Evolutionary conservation across 2,888 invertebrate genomes (phyloP).

Genomic region (Crepidodera aurea): DNA sequence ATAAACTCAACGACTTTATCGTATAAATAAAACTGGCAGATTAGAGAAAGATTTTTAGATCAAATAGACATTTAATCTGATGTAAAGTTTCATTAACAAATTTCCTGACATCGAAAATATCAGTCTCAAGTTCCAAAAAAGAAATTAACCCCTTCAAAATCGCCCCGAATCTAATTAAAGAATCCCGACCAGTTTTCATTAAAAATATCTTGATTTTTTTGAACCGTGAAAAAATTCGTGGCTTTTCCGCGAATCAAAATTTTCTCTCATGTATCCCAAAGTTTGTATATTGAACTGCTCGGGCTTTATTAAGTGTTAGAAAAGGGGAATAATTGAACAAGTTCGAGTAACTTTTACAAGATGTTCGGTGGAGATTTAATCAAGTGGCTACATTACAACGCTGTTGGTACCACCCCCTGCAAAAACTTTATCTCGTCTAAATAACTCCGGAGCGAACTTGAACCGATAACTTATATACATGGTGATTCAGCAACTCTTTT

Average conservation of each 20-base stretch:
- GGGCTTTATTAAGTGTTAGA: slow-evolving; percentile 41
- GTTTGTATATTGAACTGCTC: slow-evolving; percentile 36
- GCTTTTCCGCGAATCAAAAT: slow-evolving; percentile 15
- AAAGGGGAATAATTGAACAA: slow-evolving; percentile 43
- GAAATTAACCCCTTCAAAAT: background rate
- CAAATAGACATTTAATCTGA: too few relatives aligned
- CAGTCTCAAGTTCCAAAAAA: too few relatives aligned
- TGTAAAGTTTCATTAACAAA: too few relatives aligned
- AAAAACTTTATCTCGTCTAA: slow-evolving; percentile 35
- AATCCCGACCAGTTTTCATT: background rate
- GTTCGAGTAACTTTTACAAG: slow-evolving; percentile 42
- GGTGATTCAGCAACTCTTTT: too few relatives aligned
- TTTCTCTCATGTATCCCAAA: slow-evolving; percentile 25
- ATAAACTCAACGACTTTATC: too few relatives aligned
- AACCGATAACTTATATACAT: background rate
- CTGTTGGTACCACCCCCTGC: slow-evolving; percentile 12
- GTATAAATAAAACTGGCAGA: too few relatives aligned
- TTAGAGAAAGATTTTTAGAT: too few relatives aligned
- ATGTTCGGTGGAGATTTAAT: slow-evolving; percentile 44
- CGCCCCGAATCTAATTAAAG: background rate
- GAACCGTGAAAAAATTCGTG: background rate
- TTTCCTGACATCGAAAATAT: too few relatives aligned
- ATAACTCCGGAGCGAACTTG: slow-evolving; percentile 21
- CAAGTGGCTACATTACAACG: slow-evolving; percentile 41
- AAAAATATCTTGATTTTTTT: background rate